A percentile compares a stretch with the other conserved stretches of the same genome.
Conservation (phyloP, 2,888 invertebrate species). For the Eupsilia transversa region DNA sequence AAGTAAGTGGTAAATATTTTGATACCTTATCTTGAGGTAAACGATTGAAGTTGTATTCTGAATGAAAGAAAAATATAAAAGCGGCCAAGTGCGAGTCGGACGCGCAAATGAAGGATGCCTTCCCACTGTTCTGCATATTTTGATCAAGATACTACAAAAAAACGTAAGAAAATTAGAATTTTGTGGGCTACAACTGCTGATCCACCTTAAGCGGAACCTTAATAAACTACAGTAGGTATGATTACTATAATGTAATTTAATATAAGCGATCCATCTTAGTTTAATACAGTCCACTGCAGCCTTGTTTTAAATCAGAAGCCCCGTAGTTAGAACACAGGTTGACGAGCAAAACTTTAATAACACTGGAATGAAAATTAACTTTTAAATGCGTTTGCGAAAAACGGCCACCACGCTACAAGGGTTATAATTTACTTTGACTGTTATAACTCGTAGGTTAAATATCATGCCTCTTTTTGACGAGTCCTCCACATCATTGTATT, state of each 20-base stretch:
- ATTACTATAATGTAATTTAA: not conserved
- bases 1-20: not conserved
- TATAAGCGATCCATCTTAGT: not conserved
- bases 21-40: too few relatives aligned
- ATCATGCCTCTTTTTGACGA: not conserved
- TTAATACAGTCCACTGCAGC: not conserved
- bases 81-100: too few relatives aligned
- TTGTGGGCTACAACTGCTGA: too few relatives aligned
- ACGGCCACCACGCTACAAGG: too few relatives aligned
- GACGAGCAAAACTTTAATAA: slow-evolving; percentile 19
- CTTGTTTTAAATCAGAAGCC: not conserved
- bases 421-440: not conserved
- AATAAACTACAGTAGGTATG: not conserved
- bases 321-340: not conserved
- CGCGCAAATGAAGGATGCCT: too few relatives aligned
- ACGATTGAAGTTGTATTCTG: too few relatives aligned
- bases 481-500: not conserved
- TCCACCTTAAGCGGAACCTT: too few relatives aligned
- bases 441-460: not conserved
- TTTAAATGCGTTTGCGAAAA: too few relatives aligned
- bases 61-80: too few relatives aligned
- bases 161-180: too few relatives aligned
- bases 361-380: slow-evolving; percentile 24
- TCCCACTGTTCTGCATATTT: too few relatives aligned
- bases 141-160: too few relatives aligned